Conservation (phyloP, 1,140 invertebrate species). For the Triops longicaudatus region DNA sequence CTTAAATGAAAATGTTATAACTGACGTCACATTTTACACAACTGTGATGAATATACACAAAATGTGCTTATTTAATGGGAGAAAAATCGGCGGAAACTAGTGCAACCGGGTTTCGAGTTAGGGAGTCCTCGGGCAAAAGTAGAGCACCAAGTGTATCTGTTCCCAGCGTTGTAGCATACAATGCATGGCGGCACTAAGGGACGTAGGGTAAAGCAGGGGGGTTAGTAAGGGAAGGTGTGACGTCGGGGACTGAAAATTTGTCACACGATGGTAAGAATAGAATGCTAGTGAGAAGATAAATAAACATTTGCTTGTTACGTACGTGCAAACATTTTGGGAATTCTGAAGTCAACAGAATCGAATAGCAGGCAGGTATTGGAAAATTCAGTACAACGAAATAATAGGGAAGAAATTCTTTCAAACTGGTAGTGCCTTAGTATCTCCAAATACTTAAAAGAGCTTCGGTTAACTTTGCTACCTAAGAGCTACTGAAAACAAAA, state of each 20-base stretch:
- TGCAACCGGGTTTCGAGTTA: background rate
- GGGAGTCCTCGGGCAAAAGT: background rate
- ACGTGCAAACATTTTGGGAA: background rate
- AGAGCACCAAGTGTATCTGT: background rate
- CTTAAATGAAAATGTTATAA: too few relatives aligned
- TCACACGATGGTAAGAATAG: background rate
- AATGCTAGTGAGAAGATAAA: background rate
- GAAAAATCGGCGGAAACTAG: background rate
- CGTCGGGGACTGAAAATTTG: background rate
- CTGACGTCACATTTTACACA: background rate
- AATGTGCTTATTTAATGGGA: background rate
- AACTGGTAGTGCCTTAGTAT: too few relatives aligned
- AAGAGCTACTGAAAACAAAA: background rate
- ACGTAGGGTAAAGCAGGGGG: background rate
- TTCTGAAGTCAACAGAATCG: background rate
- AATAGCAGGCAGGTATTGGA: background rate
- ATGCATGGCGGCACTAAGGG: background rate
- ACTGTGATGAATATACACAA: background rate
- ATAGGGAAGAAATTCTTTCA: background rate
- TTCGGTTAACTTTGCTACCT: background rate
- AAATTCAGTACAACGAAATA: background rate
- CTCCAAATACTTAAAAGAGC: background rate
- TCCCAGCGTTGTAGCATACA: background rate
- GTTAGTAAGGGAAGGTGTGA: background rate
- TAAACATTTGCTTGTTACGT: background rate